Percentiles rank a stretch among this genome's conserved stretches.
phyloP scores from a whole-genome alignment of 2,888 invertebrate species.

The Tinea semifulvella region DNA sequence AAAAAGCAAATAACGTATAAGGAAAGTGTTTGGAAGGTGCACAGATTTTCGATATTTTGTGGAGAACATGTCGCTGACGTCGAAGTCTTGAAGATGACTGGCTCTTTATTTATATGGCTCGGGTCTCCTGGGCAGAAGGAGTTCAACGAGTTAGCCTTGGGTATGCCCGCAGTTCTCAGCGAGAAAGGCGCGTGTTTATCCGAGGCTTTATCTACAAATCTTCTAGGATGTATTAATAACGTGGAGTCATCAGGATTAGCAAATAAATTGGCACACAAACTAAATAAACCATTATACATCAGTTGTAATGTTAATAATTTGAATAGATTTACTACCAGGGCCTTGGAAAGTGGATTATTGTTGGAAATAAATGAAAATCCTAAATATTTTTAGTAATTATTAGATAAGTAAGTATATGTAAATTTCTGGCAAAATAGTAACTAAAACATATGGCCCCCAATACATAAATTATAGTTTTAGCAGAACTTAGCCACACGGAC shows the following conservation, averaged over 20 bases:
- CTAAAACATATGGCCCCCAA: too few relatives aligned
- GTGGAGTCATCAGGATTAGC: slow-evolving; percentile 7
- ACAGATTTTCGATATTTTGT: slow-evolving; percentile 40
- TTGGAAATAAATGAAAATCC: slow-evolving; percentile 30
- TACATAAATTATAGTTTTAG: too few relatives aligned
- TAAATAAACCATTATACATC: slow-evolving; percentile 32
- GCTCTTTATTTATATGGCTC: slow-evolving; percentile 42
- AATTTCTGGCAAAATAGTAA: slow-evolving; percentile 19
- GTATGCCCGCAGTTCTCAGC: slow-evolving; percentile 24
- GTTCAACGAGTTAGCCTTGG: slow-evolving; percentile 32
- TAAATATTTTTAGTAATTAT: slow-evolving; percentile 1
- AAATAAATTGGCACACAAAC: slow-evolving; percentile 27
- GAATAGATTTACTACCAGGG: slow-evolving; percentile 35
- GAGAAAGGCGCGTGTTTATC: slow-evolving; percentile 13
- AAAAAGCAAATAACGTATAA: slow-evolving; percentile 3
- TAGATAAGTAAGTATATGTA: too few relatives aligned
- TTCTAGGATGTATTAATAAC: slow-evolving; percentile 15
- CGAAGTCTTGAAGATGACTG: slow-evolving; percentile 33
- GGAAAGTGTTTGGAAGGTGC: slow-evolving; percentile 37
- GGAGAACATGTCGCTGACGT: slow-evolving; percentile 34
- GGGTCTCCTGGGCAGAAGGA: slow-evolving; percentile 25
- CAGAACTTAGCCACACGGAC: too few relatives aligned
- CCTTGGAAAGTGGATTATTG: slow-evolving; percentile 32
- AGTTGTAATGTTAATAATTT: slow-evolving; percentile 28
- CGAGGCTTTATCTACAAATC: slow-evolving; percentile 21